Evolutionary conservation across 2,888 invertebrate genomes (phyloP).

Genomic region (Aethes cnicana): DNA sequence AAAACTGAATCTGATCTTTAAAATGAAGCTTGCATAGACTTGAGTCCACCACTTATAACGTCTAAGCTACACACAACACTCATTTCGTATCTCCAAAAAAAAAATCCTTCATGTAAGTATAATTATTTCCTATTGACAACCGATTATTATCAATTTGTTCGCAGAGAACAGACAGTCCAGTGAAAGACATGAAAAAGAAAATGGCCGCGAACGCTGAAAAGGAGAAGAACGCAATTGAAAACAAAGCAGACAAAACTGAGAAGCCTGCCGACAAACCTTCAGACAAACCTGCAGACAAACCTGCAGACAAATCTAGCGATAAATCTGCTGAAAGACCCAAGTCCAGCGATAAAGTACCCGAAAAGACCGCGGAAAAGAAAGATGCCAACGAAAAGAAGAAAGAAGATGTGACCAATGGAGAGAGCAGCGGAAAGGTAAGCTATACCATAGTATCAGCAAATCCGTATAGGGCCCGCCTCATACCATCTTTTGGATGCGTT

Average conservation of each 20-base stretch:
- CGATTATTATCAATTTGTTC: no score
- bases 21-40: no score
- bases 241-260: conserved; percentile 48
- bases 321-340: conserved; percentile 42
- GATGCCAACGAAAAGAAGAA: conserved; percentile 42
- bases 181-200: conserved; percentile 76
- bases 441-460: conserved; percentile 1
- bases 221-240: conserved; percentile 49
- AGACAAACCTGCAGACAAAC: conserved; percentile 36
- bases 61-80: no score
- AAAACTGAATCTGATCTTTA: no score
- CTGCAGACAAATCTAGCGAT: conserved; percentile 42
- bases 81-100: no score
- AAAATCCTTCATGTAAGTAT: no score
- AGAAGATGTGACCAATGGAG: conserved; percentile 48
- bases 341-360: conserved; percentile 38
- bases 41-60: no score
- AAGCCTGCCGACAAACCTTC: conserved; percentile 39
- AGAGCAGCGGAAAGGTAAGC: conserved; percentile 59
- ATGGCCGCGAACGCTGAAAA: conserved; percentile 71
- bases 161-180: conserved; percentile 64
- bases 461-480: no score
- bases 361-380: conserved; percentile 36
- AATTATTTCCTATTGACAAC: not conserved
- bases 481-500: no score